Conservation (phyloP, 2,113 vertebrate species). For the Trichechus manatus region DNA sequence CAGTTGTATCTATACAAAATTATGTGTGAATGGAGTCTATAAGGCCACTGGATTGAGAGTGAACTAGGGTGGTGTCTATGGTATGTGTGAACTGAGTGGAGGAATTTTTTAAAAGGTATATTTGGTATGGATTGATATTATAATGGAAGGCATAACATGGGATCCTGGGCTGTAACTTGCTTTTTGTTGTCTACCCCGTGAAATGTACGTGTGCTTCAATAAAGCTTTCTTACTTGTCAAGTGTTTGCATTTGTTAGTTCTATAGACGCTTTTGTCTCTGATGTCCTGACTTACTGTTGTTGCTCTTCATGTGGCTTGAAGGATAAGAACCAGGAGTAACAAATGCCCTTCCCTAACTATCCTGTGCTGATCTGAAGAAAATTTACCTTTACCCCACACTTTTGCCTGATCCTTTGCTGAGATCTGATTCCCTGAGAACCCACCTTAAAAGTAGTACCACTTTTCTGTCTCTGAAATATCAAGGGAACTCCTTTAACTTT, state of each 20-base stretch:
- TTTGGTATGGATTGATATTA: background rate
- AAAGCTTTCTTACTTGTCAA: conserved; percentile 74
- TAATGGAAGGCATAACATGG: conserved; percentile 11
- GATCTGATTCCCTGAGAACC: background rate
- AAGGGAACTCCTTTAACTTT: background rate
- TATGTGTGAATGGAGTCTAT: background rate
- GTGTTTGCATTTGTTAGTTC: conserved; percentile 58
- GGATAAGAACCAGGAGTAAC: conserved; percentile 16
- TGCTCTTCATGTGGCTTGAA: conserved; percentile 5
- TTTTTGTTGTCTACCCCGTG: conserved; percentile 1
- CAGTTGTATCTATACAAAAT: background rate
- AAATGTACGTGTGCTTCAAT: conserved; percentile 67
- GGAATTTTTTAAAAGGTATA: conserved; percentile 11
- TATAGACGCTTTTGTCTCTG: conserved; percentile 18
- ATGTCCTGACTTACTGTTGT: conserved; percentile 9
- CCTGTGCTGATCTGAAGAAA: conserved; percentile 34
- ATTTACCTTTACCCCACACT: background rate
- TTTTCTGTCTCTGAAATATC: background rate
- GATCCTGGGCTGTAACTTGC: conserved; percentile 13
- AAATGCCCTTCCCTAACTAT: conserved; percentile 3
- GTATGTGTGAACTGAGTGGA: background rate
- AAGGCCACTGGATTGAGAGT: background rate
- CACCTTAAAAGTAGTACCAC: background rate
- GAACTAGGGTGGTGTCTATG: background rate
- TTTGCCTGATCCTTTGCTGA: background rate